Evolutionary conservation across 30 jellyfish, hydroid and myxozoan species (phyloP).

Genomic region (Pseudorhiza aurosa): DNA sequence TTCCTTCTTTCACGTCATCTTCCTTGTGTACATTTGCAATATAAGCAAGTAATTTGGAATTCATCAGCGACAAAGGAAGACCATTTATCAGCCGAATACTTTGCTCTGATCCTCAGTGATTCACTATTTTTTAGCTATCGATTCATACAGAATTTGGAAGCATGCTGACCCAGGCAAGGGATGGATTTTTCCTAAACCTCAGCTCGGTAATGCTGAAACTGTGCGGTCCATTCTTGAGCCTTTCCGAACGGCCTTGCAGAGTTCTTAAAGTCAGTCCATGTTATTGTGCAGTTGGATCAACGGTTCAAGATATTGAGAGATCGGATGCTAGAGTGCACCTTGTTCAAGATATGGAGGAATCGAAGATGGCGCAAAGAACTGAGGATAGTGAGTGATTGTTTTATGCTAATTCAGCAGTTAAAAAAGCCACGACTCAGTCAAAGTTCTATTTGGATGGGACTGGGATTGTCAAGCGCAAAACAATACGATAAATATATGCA

Average conservation of each 20-base stretch:
- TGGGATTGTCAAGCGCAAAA: too few relatives aligned
- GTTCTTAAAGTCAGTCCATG: conserved; percentile 71
- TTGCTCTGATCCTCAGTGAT: too few relatives aligned
- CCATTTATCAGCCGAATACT: too few relatives aligned
- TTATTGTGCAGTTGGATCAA: conserved; percentile 70
- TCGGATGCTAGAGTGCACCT: conserved; percentile 70
- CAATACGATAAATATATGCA: too few relatives aligned
- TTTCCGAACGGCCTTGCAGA: conserved; percentile 52
- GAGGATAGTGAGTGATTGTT: conserved; percentile 56
- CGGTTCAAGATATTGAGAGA: conserved; percentile 55
- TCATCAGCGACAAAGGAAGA: too few relatives aligned
- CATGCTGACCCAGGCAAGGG: conserved; percentile 67
- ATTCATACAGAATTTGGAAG: conserved; percentile 50
- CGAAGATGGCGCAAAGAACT: conserved; percentile 74
- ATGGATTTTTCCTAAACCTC: conserved; percentile 85
- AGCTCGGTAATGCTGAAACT: conserved; percentile 76
- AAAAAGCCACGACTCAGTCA: neutral
- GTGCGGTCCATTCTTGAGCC: conserved; percentile 74
- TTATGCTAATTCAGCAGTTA: neutral
- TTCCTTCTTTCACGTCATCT: too few relatives aligned
- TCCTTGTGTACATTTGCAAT: too few relatives aligned
- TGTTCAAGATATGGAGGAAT: conserved; percentile 68
- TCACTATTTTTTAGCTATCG: conserved; percentile 21
- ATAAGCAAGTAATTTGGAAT: too few relatives aligned
- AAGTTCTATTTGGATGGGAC: too few relatives aligned